Conservation (phyloP, 2,888 invertebrate species). For the Hybos culiciformis region DNA sequence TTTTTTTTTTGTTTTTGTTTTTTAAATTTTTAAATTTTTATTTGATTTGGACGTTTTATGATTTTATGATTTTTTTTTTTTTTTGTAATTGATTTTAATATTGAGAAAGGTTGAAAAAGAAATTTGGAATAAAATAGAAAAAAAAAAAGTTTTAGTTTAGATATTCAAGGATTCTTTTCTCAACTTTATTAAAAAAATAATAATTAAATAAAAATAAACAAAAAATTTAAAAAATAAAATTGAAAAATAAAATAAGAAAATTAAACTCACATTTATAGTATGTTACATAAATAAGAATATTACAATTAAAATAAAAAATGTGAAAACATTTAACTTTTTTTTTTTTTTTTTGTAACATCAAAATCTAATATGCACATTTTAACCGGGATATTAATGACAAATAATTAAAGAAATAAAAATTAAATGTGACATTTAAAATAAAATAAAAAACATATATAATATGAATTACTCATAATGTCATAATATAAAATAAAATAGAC, state of each 20-base stretch:
- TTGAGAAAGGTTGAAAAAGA: background rate
- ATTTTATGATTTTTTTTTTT: background rate
- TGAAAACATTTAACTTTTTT: background rate
- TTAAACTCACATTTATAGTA: background rate
- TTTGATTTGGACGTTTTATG: background rate
- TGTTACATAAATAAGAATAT: background rate
- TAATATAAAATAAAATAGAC: too few species aligned
- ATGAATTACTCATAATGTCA: too few species aligned
- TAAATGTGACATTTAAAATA: too few species aligned
- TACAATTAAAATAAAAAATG: too few species aligned
- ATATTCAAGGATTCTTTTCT: too few species aligned
- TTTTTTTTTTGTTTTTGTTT: background rate
- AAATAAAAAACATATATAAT: too few species aligned
- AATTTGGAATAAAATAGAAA: conserved; percentile 1
- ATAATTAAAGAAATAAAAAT: too few species aligned
- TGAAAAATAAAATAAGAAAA: background rate
- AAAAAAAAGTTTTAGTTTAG: conserved; percentile 6
- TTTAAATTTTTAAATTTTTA: background rate
- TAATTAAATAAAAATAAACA: background rate
- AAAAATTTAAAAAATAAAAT: background rate
- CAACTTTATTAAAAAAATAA: too few species aligned
- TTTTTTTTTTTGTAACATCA: background rate
- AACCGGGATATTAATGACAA: background rate
- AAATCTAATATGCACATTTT: background rate
- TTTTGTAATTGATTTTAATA: background rate